phyloP scores from a whole-genome alignment of 37 sponge, comb jelly and placozoan genomes.

The Lycopodina hypogea region DNA sequence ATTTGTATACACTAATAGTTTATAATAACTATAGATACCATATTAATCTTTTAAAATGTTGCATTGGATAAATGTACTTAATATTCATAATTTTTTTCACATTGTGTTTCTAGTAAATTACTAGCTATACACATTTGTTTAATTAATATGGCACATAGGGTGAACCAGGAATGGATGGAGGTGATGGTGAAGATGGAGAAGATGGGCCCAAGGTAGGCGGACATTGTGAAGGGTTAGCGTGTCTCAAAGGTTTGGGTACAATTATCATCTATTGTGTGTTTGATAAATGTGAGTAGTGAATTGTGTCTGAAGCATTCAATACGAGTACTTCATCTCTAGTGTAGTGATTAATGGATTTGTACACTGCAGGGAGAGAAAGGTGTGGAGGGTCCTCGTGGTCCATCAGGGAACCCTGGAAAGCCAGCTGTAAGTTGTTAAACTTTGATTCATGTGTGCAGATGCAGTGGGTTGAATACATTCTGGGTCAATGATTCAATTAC shows the following conservation, averaged over 20 bases:
- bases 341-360: not conserved
- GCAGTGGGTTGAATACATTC: too few species aligned
- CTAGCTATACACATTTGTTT: too few species aligned
- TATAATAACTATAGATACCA: too few species aligned
- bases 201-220: slow-evolving; percentile 19
- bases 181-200: slow-evolving; percentile 35
- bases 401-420: slow-evolving; percentile 53
- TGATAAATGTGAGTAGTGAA: not conserved
- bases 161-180: slow-evolving; percentile 20
- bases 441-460: not conserved
- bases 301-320: not conserved
- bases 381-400: slow-evolving; percentile 43
- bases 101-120: too few species aligned
- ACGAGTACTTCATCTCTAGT: too few species aligned
- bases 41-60: too few species aligned
- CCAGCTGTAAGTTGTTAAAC: slow-evolving; percentile 36
- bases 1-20: too few species aligned
- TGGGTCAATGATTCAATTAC: too few species aligned
- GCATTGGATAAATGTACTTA: too few species aligned
- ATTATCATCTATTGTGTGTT: not conserved
- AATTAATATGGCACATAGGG: too few species aligned
- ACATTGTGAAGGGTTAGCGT: not conserved
- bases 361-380: slow-evolving; percentile 35
- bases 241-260: not conserved
- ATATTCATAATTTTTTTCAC: too few species aligned